phyloP scores from a whole-genome alignment of 1,140 invertebrate genomes.

The Lepidurus arcticus region DNA sequence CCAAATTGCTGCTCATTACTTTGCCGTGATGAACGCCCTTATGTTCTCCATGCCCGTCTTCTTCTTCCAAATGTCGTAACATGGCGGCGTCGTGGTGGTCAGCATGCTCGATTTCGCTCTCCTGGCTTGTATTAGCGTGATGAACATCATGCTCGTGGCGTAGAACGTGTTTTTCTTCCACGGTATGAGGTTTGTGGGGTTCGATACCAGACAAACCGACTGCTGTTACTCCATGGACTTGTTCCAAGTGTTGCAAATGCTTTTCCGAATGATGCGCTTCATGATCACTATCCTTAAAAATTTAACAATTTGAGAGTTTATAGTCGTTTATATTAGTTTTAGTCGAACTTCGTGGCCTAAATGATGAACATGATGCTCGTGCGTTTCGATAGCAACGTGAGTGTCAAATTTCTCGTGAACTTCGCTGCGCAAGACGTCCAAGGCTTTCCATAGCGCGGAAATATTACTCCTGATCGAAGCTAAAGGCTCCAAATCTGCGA shows the following conservation, averaged over 20 bases:
- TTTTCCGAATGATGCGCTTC: constrained; percentile 31
- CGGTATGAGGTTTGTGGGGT: constrained; percentile 28
- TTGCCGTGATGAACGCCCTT: constrained; percentile 33
- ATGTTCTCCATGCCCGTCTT: constrained; percentile 32
- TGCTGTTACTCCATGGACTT: constrained; percentile 30
- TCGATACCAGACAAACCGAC: constrained; percentile 29
- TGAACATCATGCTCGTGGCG: constrained; percentile 33
- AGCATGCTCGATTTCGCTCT: constrained; percentile 28
- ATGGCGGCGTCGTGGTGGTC: constrained; percentile 28
- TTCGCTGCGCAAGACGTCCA: constrained; percentile 23
- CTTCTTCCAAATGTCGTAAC: constrained; percentile 29
- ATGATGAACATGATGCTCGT: constrained; percentile 32
- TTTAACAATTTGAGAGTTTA: neutral
- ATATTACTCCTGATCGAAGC: constrained; percentile 15
- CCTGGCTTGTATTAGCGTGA: constrained; percentile 30
- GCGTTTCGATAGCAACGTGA: constrained; percentile 30
- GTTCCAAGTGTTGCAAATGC: constrained; percentile 30
- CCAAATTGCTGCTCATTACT: neutral
- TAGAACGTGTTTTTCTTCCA: constrained; percentile 31
- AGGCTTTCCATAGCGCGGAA: constrained; percentile 25
- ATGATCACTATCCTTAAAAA: constrained; percentile 25
- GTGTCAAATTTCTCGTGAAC: constrained; percentile 28
- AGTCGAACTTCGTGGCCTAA: constrained; percentile 25
- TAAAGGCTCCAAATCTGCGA: neutral
- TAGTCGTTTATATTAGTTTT: neutral